Evolutionary conservation across 2,888 invertebrate species (phyloP).

Genomic region (Drosophila subquinaria): DNA sequence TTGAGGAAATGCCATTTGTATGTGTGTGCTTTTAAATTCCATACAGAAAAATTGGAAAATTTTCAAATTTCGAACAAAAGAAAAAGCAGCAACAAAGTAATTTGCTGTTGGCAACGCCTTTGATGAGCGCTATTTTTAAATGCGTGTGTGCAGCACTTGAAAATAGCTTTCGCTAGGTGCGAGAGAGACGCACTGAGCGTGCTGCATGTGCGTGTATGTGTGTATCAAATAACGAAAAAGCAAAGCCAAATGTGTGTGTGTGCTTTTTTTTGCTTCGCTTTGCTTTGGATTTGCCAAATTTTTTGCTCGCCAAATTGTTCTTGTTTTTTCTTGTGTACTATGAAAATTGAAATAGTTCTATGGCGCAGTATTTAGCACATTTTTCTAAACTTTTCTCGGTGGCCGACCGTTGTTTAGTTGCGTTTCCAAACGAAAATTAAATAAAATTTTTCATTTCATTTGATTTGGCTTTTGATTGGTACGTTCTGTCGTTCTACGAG

Average conservation of each 20-base stretch:
- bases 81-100: constrained; percentile 22
- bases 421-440: constrained; percentile 63
- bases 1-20: constrained; percentile 41
- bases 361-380: constrained; percentile 50
- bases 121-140: constrained; percentile 78
- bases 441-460: constrained; percentile 50
- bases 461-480: constrained; percentile 45
- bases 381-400: constrained; percentile 43
- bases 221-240: constrained; percentile 74
- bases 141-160: constrained; percentile 36
- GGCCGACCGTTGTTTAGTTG: constrained; percentile 39
- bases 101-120: constrained; percentile 65
- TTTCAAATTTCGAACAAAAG: constrained; percentile 39
- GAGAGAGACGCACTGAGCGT: constrained; percentile 54
- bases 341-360: constrained; percentile 40
- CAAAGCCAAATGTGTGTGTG: constrained; percentile 43
- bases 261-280: constrained; percentile 29
- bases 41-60: constrained; percentile 30
- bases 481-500: constrained; percentile 23
- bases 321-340: constrained; percentile 37
- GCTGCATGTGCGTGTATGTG: constrained; percentile 28
- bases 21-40: constrained; percentile 45
- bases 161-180: constrained; percentile 60
- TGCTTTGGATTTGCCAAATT: constrained; percentile 61
- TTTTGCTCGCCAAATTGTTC: constrained; percentile 48